Conservation (phyloP, 2,113 vertebrate genomes). For the Guaruba guarouba region DNA sequence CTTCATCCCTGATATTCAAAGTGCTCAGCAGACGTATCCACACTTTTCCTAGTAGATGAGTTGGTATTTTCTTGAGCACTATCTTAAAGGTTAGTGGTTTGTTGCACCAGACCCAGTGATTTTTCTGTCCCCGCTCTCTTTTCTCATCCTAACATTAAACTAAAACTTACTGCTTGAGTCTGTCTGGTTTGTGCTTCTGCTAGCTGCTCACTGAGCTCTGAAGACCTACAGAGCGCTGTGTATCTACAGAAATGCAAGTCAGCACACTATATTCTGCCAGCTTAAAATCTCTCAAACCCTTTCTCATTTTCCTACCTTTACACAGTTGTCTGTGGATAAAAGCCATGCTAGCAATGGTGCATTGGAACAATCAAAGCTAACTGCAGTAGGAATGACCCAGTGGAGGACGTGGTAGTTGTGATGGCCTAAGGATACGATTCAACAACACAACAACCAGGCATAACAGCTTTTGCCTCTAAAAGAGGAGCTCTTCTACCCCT, state of each 20-base stretch:
- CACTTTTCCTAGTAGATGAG: background rate
- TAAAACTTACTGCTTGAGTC: background rate
- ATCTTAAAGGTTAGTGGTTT: background rate
- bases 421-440: constrained; percentile 22
- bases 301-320: background rate
- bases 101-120: background rate
- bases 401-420: background rate
- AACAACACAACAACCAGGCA: background rate
- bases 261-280: background rate
- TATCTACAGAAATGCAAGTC: background rate
- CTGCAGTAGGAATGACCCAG: background rate
- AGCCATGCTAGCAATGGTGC: background rate
- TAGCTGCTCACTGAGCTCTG: background rate
- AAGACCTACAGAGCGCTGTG: background rate
- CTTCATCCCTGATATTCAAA: background rate
- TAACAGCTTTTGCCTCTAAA: background rate
- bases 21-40: background rate
- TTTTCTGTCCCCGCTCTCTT: background rate
- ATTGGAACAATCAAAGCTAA: background rate
- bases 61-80: background rate
- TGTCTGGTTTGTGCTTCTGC: background rate
- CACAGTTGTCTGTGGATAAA: background rate
- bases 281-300: background rate
- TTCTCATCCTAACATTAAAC: background rate
- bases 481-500: background rate